Evolutionary conservation across 92 coral and sea anemone species (phyloP).

Genomic region (Phenganax subtilis): DNA sequence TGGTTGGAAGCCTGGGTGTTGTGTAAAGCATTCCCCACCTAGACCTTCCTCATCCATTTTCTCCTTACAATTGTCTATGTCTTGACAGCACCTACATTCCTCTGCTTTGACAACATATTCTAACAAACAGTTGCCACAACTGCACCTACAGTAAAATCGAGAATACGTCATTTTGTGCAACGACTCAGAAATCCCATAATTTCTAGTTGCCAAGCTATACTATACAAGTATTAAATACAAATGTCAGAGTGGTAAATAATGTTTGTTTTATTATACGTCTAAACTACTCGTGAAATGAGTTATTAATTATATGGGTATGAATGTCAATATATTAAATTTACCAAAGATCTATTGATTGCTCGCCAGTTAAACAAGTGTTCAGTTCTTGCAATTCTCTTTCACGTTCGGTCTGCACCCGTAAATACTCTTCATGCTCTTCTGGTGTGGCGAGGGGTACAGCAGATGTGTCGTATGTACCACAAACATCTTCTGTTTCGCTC

Average conservation of each 20-base stretch:
- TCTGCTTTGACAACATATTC: conserved; percentile 39
- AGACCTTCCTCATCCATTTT: conserved; percentile 25
- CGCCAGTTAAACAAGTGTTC: background rate
- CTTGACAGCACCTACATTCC: conserved; percentile 41
- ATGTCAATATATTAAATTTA: background rate
- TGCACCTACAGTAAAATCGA: conserved; percentile 40
- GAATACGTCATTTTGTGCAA: no score
- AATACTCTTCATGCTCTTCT: conserved; percentile 20
- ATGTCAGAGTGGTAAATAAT: no score
- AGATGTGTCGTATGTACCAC: conserved; percentile 3
- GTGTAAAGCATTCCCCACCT: conserved; percentile 3
- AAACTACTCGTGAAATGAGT: no score
- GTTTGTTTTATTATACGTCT: no score
- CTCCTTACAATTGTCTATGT: conserved; percentile 16
- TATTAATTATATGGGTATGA: background rate
- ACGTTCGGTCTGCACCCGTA: background rate
- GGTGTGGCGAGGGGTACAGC: conserved; percentile 26
- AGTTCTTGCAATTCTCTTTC: background rate
- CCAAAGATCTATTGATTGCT: background rate
- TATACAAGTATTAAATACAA: no score
- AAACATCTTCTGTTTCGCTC: no score
- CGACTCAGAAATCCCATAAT: background rate
- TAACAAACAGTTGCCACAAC: conserved; percentile 35
- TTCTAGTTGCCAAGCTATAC: no score
- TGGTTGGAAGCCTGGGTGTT: conserved; percentile 10